Evolutionary conservation across 1,140 invertebrate species (phyloP).

Genomic region (Ceratosolen fusciceps): DNA sequence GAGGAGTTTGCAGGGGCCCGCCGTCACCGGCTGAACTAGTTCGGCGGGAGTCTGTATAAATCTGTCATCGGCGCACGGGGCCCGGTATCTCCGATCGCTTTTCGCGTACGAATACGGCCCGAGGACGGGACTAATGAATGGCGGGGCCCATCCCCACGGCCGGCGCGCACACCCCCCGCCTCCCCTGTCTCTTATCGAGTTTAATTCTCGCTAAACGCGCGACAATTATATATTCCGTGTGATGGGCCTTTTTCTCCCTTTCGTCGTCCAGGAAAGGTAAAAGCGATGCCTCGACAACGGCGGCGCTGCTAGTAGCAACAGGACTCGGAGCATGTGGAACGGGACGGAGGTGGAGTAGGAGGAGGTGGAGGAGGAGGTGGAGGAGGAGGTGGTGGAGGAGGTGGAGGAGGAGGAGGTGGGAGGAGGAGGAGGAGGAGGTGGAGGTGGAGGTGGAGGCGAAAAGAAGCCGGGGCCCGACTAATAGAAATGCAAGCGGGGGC

Average conservation of each 20-base stretch:
- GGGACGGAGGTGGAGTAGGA: slow-evolving; percentile 21
- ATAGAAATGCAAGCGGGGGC: slow-evolving; percentile 46
- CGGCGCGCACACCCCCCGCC: slow-evolving; percentile 11
- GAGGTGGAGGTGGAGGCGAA: slow-evolving; percentile 2
- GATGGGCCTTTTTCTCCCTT: slow-evolving; percentile 3
- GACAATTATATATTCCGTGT: slow-evolving; percentile 45
- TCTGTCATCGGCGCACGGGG: slow-evolving; percentile 34
- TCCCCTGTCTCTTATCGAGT: slow-evolving; percentile 33
- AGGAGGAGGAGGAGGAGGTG: not conserved
- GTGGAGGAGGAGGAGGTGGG: slow-evolving; percentile 16
- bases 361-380: not conserved
- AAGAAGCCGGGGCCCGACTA: not conserved
- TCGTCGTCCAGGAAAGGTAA: slow-evolving; percentile 26
- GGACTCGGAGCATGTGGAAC: too few species aligned
- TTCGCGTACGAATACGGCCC: not conserved
- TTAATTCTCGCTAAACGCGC: slow-evolving; percentile 46
- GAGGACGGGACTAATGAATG: slow-evolving; percentile 30
- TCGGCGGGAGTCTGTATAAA: slow-evolving; percentile 45
- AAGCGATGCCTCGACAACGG: slow-evolving; percentile 33
- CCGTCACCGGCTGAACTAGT: slow-evolving; percentile 11
- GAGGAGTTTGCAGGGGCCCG: not conserved
- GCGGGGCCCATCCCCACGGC: too few species aligned
- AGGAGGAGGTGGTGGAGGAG: slow-evolving; percentile 2
- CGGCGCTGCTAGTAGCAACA: too few species aligned
- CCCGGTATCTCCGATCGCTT: slow-evolving; percentile 15